Percentiles rank a stretch among this genome's conserved stretches.
Evolutionary conservation across 2,888 invertebrate species (phyloP).

Genomic region (Ochlodes sylvanus): DNA sequence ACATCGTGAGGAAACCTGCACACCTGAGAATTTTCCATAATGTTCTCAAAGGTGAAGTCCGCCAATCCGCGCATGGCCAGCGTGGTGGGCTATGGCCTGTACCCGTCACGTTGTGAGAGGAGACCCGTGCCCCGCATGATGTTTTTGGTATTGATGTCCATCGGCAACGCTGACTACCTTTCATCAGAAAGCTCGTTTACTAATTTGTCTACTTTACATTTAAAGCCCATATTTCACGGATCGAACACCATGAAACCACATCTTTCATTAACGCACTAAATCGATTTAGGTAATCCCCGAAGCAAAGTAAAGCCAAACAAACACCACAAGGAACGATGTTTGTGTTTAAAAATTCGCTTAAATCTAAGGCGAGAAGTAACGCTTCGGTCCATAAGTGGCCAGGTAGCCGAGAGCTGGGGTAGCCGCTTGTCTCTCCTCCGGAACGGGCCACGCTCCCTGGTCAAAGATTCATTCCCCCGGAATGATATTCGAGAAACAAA

Average conservation of each 20-base stretch:
- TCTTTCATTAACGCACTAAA: conserved; percentile 29
- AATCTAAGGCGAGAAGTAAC: conserved; percentile 50
- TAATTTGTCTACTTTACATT: too few species aligned
- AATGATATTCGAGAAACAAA: conserved; percentile 80
- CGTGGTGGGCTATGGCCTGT: too few species aligned
- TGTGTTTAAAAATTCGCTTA: conserved; percentile 39
- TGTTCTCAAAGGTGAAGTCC: too few species aligned
- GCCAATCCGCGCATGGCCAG: too few species aligned
- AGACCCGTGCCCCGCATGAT: too few species aligned
- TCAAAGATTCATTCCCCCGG: conserved; percentile 53
- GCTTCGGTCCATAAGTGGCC: conserved; percentile 60
- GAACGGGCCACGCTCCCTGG: conserved; percentile 53
- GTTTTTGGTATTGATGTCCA: too few species aligned
- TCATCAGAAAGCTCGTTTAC: too few species aligned
- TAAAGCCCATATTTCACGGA: background rate
- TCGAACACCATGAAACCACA: conserved; percentile 3
- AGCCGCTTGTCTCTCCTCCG: conserved; percentile 41
- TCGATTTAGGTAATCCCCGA: conserved; percentile 33
- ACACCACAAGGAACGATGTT: conserved; percentile 34
- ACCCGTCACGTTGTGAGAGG: too few species aligned
- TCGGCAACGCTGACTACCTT: too few species aligned
- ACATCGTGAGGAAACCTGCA: too few species aligned
- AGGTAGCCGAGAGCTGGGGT: conserved; percentile 50
- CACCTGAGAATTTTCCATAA: too few species aligned
- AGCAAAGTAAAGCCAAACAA: conserved; percentile 33